phyloP scores from a whole-genome alignment of 2,888 invertebrate genomes.

The Callimorpha dominula region DNA sequence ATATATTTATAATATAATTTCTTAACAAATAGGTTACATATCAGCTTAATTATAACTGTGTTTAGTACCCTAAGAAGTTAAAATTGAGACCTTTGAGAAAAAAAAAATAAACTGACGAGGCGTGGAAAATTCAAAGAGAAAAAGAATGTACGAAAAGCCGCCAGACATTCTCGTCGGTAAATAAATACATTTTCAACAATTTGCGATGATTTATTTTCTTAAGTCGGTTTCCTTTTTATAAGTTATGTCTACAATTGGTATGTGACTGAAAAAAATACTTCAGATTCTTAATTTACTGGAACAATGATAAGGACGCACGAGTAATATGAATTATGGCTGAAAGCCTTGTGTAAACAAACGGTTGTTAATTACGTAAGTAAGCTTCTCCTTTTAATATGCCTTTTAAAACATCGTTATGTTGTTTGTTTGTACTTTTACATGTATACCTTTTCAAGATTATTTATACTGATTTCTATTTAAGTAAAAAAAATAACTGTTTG shows the following conservation, averaged over 20 bases:
- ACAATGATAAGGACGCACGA: background rate
- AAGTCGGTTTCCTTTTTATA: background rate
- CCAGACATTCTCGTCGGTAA: constrained; percentile 24
- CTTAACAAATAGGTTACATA: background rate
- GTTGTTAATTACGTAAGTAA: background rate
- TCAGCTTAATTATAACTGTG: background rate
- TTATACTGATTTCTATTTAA: background rate
- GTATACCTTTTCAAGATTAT: background rate
- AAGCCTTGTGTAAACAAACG: background rate
- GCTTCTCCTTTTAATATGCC: background rate
- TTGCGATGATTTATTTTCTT: background rate
- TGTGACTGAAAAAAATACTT: background rate
- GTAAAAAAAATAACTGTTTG: background rate
- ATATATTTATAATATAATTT: background rate
- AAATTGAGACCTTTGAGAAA: constrained; percentile 5
- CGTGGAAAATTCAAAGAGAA: constrained; percentile 1
- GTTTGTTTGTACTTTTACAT: background rate
- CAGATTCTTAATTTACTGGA: background rate
- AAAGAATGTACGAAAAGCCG: constrained; percentile 9
- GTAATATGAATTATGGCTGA: background rate
- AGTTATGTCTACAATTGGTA: background rate
- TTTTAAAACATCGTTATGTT: background rate
- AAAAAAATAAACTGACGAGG: constrained; percentile 4
- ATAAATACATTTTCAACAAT: constrained; percentile 16
- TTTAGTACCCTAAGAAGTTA: background rate